Percentiles rank a stretch among this genome's conserved stretches.
Evolutionary conservation across 2,888 invertebrate species (phyloP).

Genomic region (Tetragonula carbonaria): DNA sequence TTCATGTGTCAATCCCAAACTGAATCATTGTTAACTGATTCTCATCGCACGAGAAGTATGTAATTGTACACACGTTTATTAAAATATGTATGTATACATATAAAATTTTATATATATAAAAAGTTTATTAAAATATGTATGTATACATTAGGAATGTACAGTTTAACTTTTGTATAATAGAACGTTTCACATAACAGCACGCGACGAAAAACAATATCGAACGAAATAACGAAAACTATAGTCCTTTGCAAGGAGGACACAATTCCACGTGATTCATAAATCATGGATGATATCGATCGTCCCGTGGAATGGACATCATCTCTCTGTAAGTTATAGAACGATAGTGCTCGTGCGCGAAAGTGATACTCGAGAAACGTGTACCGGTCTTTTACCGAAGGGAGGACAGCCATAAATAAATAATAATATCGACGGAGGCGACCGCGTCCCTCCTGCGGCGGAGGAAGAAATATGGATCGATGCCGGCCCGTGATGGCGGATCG

Average conservation of each 20-base stretch:
- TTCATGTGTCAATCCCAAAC: no score
- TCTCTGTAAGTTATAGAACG: background rate
- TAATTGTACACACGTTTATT: no score
- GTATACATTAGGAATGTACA: no score
- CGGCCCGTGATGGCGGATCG: slow-evolving; percentile 22
- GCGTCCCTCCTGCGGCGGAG: background rate
- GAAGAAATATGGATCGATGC: slow-evolving; percentile 46
- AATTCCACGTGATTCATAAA: background rate
- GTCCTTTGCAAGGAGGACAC: background rate
- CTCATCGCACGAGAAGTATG: no score
- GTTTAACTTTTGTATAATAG: no score
- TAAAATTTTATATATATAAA: no score
- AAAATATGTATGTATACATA: no score
- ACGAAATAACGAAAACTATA: background rate
- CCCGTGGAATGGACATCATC: background rate
- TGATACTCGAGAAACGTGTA: background rate
- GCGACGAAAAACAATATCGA: no score
- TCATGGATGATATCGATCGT: background rate
- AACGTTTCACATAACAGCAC: no score
- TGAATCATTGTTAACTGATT: no score
- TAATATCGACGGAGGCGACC: slow-evolving; percentile 9
- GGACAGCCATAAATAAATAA: slow-evolving; percentile 39
- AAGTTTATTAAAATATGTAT: no score
- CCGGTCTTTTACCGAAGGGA: background rate
- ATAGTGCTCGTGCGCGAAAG: background rate